Percentiles rank a stretch among this genome's conserved stretches.
These are phyloP conservation scores for Poeciliopsis turneri DNA, from an alignment of 2,797 vertebrate genomes.

Conservation along the genomic window DNA sequence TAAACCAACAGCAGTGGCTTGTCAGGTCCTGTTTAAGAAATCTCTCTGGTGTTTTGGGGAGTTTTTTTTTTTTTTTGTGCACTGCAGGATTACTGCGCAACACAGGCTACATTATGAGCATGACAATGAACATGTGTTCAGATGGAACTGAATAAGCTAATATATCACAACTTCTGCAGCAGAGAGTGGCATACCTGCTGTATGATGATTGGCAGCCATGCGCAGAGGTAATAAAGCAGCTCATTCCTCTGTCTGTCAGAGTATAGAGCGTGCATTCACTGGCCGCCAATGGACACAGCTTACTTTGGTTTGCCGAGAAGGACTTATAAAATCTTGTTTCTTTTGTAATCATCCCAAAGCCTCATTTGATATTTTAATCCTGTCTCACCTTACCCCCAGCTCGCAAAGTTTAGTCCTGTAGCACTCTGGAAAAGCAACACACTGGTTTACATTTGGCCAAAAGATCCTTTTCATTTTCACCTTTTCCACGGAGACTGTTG, in stretches of 20 bases:
- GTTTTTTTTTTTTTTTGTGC: constrained; percentile 20
- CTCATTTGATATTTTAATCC: constrained; percentile 74
- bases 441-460: constrained; percentile 52
- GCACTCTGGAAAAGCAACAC: constrained; percentile 60
- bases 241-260: constrained; percentile 79
- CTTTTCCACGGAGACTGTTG: constrained; percentile 49
- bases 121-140: constrained; percentile 38
- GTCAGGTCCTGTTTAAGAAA: constrained; percentile 16
- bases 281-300: constrained; percentile 74
- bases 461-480: constrained; percentile 54
- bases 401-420: constrained; percentile 41
- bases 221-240: constrained; percentile 69
- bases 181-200: constrained; percentile 52
- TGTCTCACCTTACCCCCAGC: constrained; percentile 55
- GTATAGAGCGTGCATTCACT: constrained; percentile 78
- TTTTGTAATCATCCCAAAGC: constrained; percentile 78
- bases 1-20: constrained; percentile 27
- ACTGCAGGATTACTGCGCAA: not conserved
- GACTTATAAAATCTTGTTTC: constrained; percentile 74
- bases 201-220: constrained; percentile 64
- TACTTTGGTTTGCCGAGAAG: constrained; percentile 49
- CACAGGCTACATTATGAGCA: constrained; percentile 3
- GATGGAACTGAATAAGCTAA: constrained; percentile 35
- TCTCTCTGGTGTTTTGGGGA: constrained; percentile 5
- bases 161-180: constrained; percentile 40